Evolutionary conservation across 23 tunicate species (phyloP), one percentile per base, ranked within the genome.

Genomic region (Corella eumyota): DNA sequence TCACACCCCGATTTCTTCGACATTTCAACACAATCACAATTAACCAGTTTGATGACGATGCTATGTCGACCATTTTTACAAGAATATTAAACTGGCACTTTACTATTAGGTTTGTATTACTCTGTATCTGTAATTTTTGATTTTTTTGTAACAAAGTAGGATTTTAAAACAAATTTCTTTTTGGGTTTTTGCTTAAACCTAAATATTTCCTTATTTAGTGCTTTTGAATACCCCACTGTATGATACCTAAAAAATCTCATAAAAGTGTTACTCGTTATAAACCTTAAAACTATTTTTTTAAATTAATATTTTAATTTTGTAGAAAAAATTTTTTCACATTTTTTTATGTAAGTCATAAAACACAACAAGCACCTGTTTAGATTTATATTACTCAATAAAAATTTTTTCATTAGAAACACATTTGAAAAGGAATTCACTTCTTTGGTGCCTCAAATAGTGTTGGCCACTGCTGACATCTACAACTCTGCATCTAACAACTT

Each of bases 11-110:
- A 34, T 92, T 92, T 51, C 40, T 83, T 37, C 86, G 98, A n/a
- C 98, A 92, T 61, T 92, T 92, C 72, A 92, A 92, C 62, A 77
- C 87, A 2, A 62, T 92, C 23, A 70, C 98, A 20, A 92, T 83
- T 66, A 83, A 83, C 36, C 87, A 50, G 55, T 92, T 92, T 56
- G 81, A 92, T 23, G 85, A 92, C 50, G 72, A 66, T 6, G 77
- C 86, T 4, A 78, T 83, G 87, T 69, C 81, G 11, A 92, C 93
- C 3, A 92, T 92, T 49, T 92, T 83, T 55, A 55, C 72, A 13
- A 56, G 85, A 46, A 90, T 90, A 9, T 52, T 90, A 62, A 59
- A 81, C 34, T 90, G 98, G 98, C 98, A 90, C 30, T 90, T 90
- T 40, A 27, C 74, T 23, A 81, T 81, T 46, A 74, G 69, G 95